A percentile compares a stretch with the other conserved stretches of the same genome.
Evolutionary conservation across 2,797 vertebrate species (phyloP).

Genomic region (Enteromius unitaeniatus): DNA sequence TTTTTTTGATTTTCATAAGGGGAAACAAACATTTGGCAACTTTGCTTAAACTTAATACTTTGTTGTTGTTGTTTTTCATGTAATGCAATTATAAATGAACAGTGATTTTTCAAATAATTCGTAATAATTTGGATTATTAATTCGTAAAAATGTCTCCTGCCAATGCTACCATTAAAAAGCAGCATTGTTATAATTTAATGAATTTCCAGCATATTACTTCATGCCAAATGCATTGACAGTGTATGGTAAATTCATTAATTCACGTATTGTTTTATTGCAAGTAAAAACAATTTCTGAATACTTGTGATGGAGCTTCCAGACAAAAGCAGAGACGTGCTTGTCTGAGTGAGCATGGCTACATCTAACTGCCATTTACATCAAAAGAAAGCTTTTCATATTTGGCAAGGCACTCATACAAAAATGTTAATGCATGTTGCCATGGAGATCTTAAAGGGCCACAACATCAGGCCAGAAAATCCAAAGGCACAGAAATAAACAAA

Average conservation of each 20-base stretch:
- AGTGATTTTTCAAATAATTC: neutral
- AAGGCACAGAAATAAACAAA: slow-evolving; percentile 15
- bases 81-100: neutral
- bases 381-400: slow-evolving; percentile 66
- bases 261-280: slow-evolving; percentile 13
- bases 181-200: neutral
- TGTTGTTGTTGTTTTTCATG: neutral
- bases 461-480: slow-evolving; percentile 25
- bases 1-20: neutral
- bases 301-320: neutral
- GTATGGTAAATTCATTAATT: slow-evolving; percentile 1
- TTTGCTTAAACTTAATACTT: neutral
- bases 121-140: too few species aligned
- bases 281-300: slow-evolving; percentile 23
- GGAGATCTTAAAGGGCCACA: slow-evolving; percentile 54
- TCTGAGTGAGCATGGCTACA: slow-evolving; percentile 13
- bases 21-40: neutral
- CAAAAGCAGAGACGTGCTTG: slow-evolving; percentile 31
- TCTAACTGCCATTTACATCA: slow-evolving; percentile 54
- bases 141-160: neutral
- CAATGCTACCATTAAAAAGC: neutral
- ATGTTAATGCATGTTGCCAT: slow-evolving; percentile 52
- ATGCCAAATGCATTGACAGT: neutral
- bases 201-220: neutral
- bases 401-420: slow-evolving; percentile 36